phyloP scores from a whole-genome alignment of 2,797 vertebrate genomes.

The Alauda arvensis region DNA sequence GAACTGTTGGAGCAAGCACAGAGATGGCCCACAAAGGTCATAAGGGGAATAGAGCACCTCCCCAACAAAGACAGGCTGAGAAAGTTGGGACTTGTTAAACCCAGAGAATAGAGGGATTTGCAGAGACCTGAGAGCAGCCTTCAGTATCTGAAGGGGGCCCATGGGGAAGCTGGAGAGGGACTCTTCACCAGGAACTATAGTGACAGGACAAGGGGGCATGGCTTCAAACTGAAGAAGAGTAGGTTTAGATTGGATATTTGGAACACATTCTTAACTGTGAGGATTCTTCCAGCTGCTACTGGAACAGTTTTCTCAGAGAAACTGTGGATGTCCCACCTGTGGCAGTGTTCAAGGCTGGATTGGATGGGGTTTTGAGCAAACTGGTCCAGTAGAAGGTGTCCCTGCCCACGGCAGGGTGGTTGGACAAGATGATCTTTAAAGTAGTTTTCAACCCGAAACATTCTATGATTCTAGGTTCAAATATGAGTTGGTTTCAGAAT shows the following conservation, averaged over 20 bases:
- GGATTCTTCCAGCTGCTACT: background rate
- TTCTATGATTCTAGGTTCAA: background rate
- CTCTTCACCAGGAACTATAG: background rate
- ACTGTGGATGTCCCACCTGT: too few species aligned
- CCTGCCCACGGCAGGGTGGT: background rate
- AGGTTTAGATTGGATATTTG: background rate
- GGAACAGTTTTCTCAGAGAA: background rate
- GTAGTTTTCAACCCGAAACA: background rate
- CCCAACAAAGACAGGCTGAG: background rate
- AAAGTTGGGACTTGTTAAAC: background rate
- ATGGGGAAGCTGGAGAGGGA: background rate
- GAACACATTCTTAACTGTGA: background rate
- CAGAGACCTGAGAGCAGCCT: background rate
- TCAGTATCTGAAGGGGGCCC: too few species aligned
- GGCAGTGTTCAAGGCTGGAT: background rate
- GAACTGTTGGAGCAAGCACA: background rate
- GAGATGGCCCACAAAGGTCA: background rate
- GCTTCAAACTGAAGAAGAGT: background rate
- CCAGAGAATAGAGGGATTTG: background rate
- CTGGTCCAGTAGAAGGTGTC: background rate
- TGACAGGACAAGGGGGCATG: background rate
- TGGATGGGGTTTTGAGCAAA: background rate
- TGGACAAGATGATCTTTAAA: background rate
- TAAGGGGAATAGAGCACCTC: background rate
- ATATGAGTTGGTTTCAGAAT: background rate